Evolutionary conservation across 2,888 invertebrate species (phyloP).

Genomic region (Nebria brevicollis): DNA sequence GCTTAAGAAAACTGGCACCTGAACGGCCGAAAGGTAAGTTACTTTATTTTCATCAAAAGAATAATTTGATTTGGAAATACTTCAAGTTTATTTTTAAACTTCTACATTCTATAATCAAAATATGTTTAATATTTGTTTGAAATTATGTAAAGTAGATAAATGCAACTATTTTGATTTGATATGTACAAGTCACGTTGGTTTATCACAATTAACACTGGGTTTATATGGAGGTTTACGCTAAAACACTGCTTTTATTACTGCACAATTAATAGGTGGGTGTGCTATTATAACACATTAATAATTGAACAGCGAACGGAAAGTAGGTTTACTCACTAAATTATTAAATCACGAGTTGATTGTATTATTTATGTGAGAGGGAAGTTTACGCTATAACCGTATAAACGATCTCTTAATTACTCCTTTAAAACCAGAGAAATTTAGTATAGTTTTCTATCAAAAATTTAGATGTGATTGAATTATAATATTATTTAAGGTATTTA

Average conservation of each 20-base stretch:
- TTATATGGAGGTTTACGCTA: constrained; percentile 20
- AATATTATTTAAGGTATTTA: too few species aligned
- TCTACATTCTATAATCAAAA: neutral
- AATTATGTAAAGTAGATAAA: neutral
- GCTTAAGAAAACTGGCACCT: constrained; percentile 90
- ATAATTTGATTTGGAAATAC: too few species aligned
- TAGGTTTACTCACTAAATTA: too few species aligned
- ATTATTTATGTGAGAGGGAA: too few species aligned
- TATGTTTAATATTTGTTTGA: neutral
- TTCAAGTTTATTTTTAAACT: neutral
- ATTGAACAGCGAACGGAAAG: neutral
- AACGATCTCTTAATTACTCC: too few species aligned
- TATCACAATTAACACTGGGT: constrained; percentile 10
- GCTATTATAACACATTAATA: constrained; percentile 9
- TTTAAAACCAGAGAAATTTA: too few species aligned
- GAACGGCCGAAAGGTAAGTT: constrained; percentile 79
- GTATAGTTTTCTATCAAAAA: too few species aligned
- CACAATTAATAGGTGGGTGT: constrained; percentile 5
- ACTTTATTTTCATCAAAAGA: neutral
- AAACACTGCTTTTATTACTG: constrained; percentile 26
- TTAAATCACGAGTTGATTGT: too few species aligned
- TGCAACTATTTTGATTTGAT: neutral
- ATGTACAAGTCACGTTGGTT: constrained; percentile 5
- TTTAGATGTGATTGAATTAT: too few species aligned
- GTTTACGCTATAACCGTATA: too few species aligned